These are phyloP conservation scores for Xiphophorus birchmanni DNA, from an alignment of 2,797 vertebrate species.

Conservation along the genomic window DNA sequence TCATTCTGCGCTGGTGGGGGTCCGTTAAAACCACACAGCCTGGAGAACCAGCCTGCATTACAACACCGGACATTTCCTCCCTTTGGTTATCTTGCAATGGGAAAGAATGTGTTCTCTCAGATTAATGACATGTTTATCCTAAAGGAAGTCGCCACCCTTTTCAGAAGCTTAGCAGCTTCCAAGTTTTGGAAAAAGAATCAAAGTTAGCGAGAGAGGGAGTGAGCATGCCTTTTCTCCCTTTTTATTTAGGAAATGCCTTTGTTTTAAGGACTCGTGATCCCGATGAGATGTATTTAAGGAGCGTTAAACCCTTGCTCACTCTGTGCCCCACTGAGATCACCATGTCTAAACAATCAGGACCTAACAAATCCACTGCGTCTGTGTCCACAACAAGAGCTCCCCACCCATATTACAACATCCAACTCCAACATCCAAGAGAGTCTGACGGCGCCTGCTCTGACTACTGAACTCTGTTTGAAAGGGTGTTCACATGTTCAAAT, in stretches of 20 bases:
- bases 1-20: slow-evolving; percentile 45
- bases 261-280: slow-evolving; percentile 25
- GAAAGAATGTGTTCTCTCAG: slow-evolving; percentile 95
- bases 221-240: background rate
- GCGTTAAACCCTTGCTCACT: slow-evolving; percentile 43
- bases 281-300: slow-evolving; percentile 34
- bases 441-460: slow-evolving; percentile 24
- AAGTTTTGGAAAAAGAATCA: slow-evolving; percentile 79
- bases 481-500: slow-evolving; percentile 42
- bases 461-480: slow-evolving; percentile 14
- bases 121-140: slow-evolving; percentile 98
- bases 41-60: slow-evolving; percentile 69
- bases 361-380: slow-evolving; percentile 51
- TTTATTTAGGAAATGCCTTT: slow-evolving; percentile 40
- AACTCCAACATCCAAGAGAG: slow-evolving; percentile 46
- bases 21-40: slow-evolving; percentile 52
- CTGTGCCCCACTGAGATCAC: slow-evolving; percentile 52
- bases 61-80: slow-evolving; percentile 78
- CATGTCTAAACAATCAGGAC: slow-evolving; percentile 69
- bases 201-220: slow-evolving; percentile 46
- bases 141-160: slow-evolving; percentile 98
- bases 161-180: slow-evolving; percentile 90
- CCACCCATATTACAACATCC: slow-evolving; percentile 72
- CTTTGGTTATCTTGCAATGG: slow-evolving; percentile 93
- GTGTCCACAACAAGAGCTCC: slow-evolving; percentile 54